Percentiles rank a stretch among this genome's conserved stretches.
Evolutionary conservation across 2,797 vertebrate species (phyloP).

Genomic region (Peromyscus melanophrys): DNA sequence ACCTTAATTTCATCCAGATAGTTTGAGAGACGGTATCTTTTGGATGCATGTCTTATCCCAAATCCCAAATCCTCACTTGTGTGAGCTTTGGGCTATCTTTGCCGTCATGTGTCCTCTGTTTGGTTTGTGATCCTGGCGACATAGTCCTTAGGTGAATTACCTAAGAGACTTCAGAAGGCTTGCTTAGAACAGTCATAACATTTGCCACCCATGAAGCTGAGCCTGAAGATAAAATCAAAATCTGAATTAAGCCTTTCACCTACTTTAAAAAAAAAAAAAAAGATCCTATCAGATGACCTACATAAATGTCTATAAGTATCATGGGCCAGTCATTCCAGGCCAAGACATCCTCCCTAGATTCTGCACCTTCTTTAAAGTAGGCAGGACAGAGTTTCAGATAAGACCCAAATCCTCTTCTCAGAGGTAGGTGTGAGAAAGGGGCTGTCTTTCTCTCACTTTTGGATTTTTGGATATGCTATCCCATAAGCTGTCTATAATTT

Average conservation of each 20-base stretch:
- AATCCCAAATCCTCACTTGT: neutral
- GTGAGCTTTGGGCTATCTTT: neutral
- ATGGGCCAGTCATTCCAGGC: neutral
- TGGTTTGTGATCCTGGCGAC: neutral
- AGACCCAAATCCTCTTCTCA: neutral
- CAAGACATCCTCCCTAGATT: neutral
- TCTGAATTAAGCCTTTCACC: neutral
- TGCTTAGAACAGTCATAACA: neutral
- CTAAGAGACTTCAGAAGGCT: neutral
- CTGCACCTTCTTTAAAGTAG: conserved; percentile 26
- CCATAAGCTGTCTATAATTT: neutral
- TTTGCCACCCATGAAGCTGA: neutral
- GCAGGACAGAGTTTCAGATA: neutral
- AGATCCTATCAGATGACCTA: neutral
- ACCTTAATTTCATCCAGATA: neutral
- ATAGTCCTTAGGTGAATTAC: neutral
- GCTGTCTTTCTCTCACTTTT: neutral
- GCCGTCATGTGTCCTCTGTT: neutral
- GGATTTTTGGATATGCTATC: neutral
- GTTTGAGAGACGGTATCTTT: neutral
- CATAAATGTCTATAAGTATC: neutral
- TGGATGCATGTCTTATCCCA: neutral
- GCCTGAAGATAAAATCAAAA: conserved; percentile 11
- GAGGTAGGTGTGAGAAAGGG: neutral
- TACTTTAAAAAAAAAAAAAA: neutral